phyloP scores from a whole-genome alignment of 2,888 invertebrate genomes.

The Chalcosyrphus nemorum region DNA sequence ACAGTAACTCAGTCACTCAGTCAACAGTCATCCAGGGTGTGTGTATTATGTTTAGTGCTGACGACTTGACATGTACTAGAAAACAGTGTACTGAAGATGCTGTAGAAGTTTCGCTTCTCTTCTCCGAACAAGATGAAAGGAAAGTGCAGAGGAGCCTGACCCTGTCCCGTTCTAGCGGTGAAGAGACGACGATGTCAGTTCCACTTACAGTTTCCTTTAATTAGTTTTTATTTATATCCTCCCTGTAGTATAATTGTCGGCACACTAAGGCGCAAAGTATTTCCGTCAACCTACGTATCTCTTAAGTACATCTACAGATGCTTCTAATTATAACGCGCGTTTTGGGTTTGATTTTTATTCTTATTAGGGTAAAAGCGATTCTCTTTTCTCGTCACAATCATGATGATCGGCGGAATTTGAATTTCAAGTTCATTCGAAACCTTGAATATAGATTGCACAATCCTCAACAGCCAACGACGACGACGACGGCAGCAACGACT shows the following conservation, averaged over 20 bases:
- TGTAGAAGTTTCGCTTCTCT: too few species aligned
- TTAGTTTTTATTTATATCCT: slow-evolving; percentile 69
- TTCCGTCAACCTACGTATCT: slow-evolving; percentile 61
- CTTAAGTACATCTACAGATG: slow-evolving; percentile 5
- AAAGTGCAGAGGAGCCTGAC: slow-evolving; percentile 41
- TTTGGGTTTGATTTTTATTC: slow-evolving; percentile 17
- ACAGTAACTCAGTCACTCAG: slow-evolving; percentile 64
- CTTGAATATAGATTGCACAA: slow-evolving; percentile 19
- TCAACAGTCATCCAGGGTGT: slow-evolving; percentile 43
- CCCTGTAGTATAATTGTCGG: slow-evolving; percentile 46
- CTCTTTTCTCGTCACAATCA: neutral
- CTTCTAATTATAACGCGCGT: slow-evolving; percentile 42
- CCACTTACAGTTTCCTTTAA: slow-evolving; percentile 68
- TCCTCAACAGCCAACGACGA: neutral
- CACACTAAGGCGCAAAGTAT: slow-evolving; percentile 62
- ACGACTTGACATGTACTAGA: slow-evolving; percentile 59
- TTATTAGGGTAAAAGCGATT: slow-evolving; percentile 9
- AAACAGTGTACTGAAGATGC: slow-evolving; percentile 1
- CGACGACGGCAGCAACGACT: neutral
- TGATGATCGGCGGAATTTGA: slow-evolving; percentile 22
- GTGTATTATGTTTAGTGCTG: slow-evolving; percentile 45
- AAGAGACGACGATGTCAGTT: slow-evolving; percentile 56
- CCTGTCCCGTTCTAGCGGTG: slow-evolving; percentile 16
- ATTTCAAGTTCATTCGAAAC: slow-evolving; percentile 55
- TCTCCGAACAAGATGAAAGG: slow-evolving; percentile 29